phyloP scores from a whole-genome alignment of 2,888 invertebrate genomes.

The Chloroclystis v-ata region DNA sequence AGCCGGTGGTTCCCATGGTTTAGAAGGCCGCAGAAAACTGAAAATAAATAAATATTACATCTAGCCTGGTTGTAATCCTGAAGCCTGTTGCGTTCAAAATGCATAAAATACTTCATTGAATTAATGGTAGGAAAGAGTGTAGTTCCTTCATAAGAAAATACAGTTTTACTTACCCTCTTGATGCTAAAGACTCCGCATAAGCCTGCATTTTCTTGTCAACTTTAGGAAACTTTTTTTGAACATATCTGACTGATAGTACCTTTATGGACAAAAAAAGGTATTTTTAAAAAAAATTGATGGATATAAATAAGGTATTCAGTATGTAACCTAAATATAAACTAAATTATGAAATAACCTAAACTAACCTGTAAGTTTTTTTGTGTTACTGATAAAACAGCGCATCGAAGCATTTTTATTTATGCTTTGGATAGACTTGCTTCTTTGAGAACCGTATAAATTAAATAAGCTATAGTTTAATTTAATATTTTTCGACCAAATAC shows the following conservation, averaged over 20 bases:
- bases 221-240: conserved; percentile 59
- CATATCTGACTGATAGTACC: conserved; percentile 49
- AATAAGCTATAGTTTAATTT: no score
- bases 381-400: conserved; percentile 38
- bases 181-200: conserved; percentile 80
- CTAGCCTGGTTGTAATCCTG: no score
- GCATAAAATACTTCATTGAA: no score
- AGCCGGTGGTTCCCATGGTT: conserved; percentile 84
- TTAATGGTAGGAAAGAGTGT: no score
- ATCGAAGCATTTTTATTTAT: conserved; percentile 47
- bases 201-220: conserved; percentile 70
- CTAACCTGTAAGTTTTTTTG: conserved; percentile 59
- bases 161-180: conserved; percentile 81
- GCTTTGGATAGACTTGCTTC: no score
- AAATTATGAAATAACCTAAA: not conserved
- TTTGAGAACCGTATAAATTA: no score
- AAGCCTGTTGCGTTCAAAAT: no score
- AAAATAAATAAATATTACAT: conserved; percentile 21
- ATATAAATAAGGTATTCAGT: no score
- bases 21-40: conserved; percentile 87
- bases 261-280: conserved; percentile 34
- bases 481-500: no score
- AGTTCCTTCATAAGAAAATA: no score
- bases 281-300: not conserved
- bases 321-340: not conserved